Base-by-base conservation (phyloP, 2,113 vertebrate genomes). In the Nerophis ophidion region DNA sequence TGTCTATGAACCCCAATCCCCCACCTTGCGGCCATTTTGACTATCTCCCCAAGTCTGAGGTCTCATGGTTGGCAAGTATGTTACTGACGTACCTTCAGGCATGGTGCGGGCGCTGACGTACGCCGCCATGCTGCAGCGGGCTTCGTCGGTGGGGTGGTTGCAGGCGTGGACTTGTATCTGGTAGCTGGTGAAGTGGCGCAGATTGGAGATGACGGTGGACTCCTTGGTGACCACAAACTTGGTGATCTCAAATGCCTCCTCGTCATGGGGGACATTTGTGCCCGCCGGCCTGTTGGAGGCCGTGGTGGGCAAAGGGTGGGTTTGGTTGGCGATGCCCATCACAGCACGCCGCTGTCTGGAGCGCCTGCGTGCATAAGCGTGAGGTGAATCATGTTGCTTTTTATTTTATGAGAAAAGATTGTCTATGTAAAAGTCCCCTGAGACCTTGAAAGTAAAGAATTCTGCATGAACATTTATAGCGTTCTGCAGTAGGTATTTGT, bases 161-260 rank as follows among this genome's bases (percentile, higher is more conserved):
- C 97, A 99, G 7, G 97, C 97, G 16, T 97, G 94, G 63, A 99
- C 87, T 86, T 99, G 94, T 0, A 99, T 97, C 79, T 96, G 94
- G 61, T 98, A 99, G 35, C 93, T 95, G 0, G 96, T 98, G 80
- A 99, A 99, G 80, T 98, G 97, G 0, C 89, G 89, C 66, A 99
- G 88, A 76, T 79, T 91, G 0, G 95, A 96, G 86, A 99, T 96
- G 63, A 98, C 91, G 1, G 94, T 81, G 0, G 93, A 93, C 83
- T 97, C 95, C 70, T 92, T 94, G n/a, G 83, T 91, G 74, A 94
- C 85, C 1, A 90, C 89, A 0, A 85, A 87, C 51, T 91, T 92
- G 42, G 72, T 89, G 15, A 91, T 90, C 1, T 93, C 92, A 0
- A 79, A 77, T 16, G 16, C 61, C 6, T 86, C 82, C 0, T 82